These are phyloP conservation scores for Microplitis manilae DNA, from an alignment of 2,888 invertebrate species.

Conservation along the genomic window DNA sequence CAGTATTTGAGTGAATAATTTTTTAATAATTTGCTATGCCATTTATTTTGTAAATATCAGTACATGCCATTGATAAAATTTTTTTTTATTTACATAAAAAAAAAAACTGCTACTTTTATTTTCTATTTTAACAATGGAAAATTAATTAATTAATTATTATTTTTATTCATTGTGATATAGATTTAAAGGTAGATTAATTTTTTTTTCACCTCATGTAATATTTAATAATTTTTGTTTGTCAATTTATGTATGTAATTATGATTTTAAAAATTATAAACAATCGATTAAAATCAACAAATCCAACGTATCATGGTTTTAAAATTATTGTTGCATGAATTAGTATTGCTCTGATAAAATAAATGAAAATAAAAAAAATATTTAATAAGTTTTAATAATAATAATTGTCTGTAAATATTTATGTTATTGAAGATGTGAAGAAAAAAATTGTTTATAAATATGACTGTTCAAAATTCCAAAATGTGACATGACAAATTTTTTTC, in stretches of 20 bases:
- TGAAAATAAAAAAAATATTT: slow-evolving; percentile 60
- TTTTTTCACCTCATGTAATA: slow-evolving; percentile 40
- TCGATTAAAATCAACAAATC: slow-evolving; percentile 31
- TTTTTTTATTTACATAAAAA: not conserved
- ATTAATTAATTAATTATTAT: not conserved
- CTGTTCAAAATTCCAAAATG: too few relatives aligned
- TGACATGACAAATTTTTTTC: too few relatives aligned
- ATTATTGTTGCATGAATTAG: slow-evolving; percentile 47
- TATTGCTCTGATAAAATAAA: slow-evolving; percentile 49
- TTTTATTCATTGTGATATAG: slow-evolving; percentile 60
- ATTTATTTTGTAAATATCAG: not conserved
- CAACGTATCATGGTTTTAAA: slow-evolving; percentile 47
- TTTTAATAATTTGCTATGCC: not conserved
- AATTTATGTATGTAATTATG: not conserved
- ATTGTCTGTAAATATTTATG: slow-evolving; percentile 47
- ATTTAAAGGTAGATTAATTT: slow-evolving; percentile 56
- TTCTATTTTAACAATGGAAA: not conserved
- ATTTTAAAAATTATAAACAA: slow-evolving; percentile 10
- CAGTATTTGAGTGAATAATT: not conserved
- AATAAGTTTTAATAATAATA: slow-evolving; percentile 59
- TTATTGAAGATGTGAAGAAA: slow-evolving; percentile 59
- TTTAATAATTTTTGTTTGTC: not conserved
- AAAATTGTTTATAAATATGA: too few relatives aligned
- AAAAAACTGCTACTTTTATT: slow-evolving; percentile 50
- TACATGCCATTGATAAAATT: not conserved